phyloP scores from a whole-genome alignment of 2,113 vertebrate species.

The Heteronetta atricapilla region DNA sequence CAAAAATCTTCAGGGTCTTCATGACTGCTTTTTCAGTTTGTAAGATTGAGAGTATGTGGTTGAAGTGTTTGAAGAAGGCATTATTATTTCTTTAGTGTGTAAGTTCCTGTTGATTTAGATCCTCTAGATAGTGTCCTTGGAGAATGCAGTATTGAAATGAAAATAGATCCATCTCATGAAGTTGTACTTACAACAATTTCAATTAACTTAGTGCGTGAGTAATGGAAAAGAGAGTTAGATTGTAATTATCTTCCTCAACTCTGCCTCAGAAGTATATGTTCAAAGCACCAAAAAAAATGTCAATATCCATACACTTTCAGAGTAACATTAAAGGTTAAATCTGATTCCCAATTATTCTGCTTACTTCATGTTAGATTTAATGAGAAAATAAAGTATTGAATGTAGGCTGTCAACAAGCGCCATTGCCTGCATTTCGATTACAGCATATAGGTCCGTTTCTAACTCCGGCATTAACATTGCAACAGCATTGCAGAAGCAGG shows the following conservation, averaged over 20 bases:
- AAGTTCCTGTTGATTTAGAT: constrained; percentile 46
- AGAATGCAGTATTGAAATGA: constrained; percentile 26
- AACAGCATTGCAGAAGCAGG: neutral
- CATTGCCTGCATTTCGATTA: neutral
- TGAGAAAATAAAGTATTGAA: neutral
- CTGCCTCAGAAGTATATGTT: neutral
- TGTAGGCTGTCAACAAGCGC: neutral
- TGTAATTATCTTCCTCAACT: constrained; percentile 3
- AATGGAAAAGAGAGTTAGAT: constrained; percentile 11
- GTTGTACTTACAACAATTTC: neutral
- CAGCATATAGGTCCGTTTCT: neutral
- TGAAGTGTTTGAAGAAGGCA: neutral
- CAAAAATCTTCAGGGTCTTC: neutral
- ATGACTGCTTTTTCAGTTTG: neutral
- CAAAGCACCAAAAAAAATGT: constrained; percentile 1
- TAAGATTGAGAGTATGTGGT: neutral
- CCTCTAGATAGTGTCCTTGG: neutral
- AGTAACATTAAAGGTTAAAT: constrained; percentile 10
- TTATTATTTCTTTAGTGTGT: constrained; percentile 6
- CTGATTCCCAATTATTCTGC: neutral
- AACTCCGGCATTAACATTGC: neutral
- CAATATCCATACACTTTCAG: neutral
- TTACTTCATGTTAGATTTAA: neutral
- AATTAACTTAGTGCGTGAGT: constrained; percentile 1
- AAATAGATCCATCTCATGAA: constrained; percentile 32